A percentile compares a stretch with the other conserved stretches of the same genome.
phyloP scores from a whole-genome alignment of 2,888 invertebrate genomes.

The Oligia fasciuncula region DNA sequence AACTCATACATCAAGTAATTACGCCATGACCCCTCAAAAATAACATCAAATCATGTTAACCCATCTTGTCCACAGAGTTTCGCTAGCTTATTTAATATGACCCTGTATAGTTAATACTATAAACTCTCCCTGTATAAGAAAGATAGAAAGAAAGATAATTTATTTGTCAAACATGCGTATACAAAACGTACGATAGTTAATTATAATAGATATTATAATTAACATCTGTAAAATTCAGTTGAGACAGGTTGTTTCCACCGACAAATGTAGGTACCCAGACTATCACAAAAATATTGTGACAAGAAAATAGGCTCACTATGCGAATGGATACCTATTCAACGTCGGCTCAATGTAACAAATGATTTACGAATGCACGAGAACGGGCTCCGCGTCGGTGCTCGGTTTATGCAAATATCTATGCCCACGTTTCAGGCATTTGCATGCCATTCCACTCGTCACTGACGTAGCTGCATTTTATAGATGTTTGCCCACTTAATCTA shows the following conservation, averaged over 20 bases:
- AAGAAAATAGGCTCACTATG: background rate
- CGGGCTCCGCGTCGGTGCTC: background rate
- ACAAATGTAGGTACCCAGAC: background rate
- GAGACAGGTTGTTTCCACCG: too few species aligned
- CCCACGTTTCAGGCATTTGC: constrained; percentile 37
- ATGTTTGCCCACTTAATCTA: constrained; percentile 19
- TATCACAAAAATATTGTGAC: background rate
- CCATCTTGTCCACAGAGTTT: background rate
- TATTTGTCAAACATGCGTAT: too few species aligned
- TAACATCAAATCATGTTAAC: background rate
- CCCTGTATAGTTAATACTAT: background rate
- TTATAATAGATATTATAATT: too few species aligned
- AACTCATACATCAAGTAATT: background rate
- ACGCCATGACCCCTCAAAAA: background rate
- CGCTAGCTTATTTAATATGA: background rate
- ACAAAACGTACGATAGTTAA: too few species aligned
- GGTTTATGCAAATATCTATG: constrained; percentile 37
- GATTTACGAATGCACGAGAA: constrained; percentile 34
- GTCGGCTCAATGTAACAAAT: constrained; percentile 5
- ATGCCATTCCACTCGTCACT: constrained; percentile 34
- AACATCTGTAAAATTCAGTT: background rate
- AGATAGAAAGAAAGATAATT: too few species aligned
- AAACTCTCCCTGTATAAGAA: too few species aligned
- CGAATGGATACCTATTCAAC: constrained; percentile 1
- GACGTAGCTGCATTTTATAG: constrained; percentile 22